These are phyloP conservation scores for Omphaloscelis lunosa DNA, from an alignment of 2,888 invertebrate genomes.

Conservation along the genomic window DNA sequence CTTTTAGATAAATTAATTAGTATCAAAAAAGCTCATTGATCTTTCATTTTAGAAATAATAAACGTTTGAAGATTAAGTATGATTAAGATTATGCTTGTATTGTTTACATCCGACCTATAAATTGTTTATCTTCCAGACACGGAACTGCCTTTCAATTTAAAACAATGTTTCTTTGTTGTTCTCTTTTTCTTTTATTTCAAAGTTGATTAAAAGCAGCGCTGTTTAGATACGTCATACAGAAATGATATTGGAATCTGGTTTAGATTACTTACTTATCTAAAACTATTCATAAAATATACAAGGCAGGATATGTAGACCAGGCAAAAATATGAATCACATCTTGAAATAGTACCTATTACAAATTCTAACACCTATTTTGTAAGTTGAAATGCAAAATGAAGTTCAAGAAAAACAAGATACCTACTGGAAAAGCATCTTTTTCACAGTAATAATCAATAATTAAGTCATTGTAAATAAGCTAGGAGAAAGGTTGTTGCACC, in stretches of 20 bases:
- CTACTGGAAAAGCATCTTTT: neutral
- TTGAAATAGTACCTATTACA: neutral
- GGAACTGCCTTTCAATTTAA: conserved; percentile 33
- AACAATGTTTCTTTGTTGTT: conserved; percentile 46
- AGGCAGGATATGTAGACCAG: neutral
- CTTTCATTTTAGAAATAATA: neutral
- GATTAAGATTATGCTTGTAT: too few species aligned
- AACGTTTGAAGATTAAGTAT: conserved; percentile 2
- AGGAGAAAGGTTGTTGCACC: neutral
- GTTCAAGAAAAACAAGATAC: neutral
- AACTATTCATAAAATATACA: conserved; percentile 22
- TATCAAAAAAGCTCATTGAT: neutral
- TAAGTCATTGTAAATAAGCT: neutral
- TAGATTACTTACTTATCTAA: neutral
- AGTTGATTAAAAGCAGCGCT: conserved; percentile 43
- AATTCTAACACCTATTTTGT: neutral
- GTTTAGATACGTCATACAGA: conserved; percentile 11
- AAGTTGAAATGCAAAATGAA: neutral
- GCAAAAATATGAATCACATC: neutral
- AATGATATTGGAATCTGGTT: conserved; percentile 31
- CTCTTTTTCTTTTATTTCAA: conserved; percentile 37
- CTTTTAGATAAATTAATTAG: neutral
- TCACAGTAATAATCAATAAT: neutral
- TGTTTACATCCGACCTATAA: conserved; percentile 30
- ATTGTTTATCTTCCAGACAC: conserved; percentile 34